Conservation (phyloP, 2,113 vertebrate genomes). For the Morphnarchus princeps region DNA sequence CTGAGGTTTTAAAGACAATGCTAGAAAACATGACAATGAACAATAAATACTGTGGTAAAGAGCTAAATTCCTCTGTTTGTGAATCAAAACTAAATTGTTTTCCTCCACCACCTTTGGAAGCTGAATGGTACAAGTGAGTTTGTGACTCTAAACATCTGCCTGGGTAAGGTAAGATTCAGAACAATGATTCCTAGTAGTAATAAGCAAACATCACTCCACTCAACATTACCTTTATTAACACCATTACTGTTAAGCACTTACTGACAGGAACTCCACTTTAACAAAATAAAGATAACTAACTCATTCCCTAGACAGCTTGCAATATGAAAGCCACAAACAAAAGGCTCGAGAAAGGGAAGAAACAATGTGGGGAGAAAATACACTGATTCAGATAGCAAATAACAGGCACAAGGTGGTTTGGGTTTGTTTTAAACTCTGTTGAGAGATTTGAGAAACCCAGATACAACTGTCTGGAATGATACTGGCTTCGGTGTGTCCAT, state of each 20-base stretch:
- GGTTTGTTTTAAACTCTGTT: not conserved
- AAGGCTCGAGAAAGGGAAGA: not conserved
- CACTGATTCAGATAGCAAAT: rapidly evolving
- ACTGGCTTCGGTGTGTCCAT: not conserved
- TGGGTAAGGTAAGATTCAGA: not conserved
- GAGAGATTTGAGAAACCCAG: not conserved
- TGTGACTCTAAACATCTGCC: not conserved
- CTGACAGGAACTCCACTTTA: not conserved
- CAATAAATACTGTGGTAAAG: not conserved
- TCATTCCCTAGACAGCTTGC: not conserved
- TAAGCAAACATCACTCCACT: not conserved
- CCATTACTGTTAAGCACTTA: not conserved
- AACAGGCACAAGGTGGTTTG: not conserved
- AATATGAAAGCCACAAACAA: not conserved
- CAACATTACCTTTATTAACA: not conserved
- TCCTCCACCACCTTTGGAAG: not conserved
- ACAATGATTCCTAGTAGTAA: not conserved
- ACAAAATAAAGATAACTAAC: not conserved
- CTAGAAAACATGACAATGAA: not conserved
- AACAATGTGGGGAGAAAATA: not conserved
- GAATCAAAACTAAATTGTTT: not conserved
- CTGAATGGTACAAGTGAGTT: not conserved
- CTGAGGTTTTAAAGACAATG: not conserved
- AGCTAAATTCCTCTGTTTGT: not conserved
- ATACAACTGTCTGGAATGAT: not conserved